Evolutionary conservation across 2,113 vertebrate species (phyloP).

Genomic region (Etia nguti): DNA sequence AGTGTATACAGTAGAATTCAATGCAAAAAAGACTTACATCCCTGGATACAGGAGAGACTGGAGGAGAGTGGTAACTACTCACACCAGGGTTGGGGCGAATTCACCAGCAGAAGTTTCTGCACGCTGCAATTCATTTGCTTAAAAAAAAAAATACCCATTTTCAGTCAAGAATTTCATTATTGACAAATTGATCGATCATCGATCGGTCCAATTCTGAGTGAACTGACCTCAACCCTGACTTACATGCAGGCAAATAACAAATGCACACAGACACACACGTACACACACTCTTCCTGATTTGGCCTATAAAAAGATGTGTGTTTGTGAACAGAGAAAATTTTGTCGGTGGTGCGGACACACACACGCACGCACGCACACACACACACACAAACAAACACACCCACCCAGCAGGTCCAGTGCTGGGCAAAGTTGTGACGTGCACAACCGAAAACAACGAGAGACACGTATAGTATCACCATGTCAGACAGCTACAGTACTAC

Average conservation of each 20-base stretch:
- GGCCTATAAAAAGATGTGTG: conserved; percentile 68
- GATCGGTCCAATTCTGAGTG: conserved; percentile 33
- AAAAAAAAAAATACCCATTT: not conserved
- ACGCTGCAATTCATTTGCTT: conserved; percentile 3
- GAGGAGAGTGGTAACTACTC: conserved; percentile 72
- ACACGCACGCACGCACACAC: fast-evolving
- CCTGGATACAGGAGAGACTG: conserved; percentile 68
- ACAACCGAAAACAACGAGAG: conserved; percentile 51
- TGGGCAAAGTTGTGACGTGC: conserved; percentile 44
- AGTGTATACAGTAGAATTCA: conserved; percentile 74
- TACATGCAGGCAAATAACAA: conserved; percentile 63
- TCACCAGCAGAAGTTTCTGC: conserved; percentile 31
- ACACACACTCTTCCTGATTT: conserved; percentile 69
- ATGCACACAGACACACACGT: conserved; percentile 15
- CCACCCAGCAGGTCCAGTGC: conserved; percentile 60
- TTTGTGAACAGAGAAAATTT: conserved; percentile 56
- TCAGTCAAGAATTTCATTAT: conserved; percentile 33
- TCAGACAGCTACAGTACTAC: conserved; percentile 68
- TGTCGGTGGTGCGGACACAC: conserved; percentile 29
- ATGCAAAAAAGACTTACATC: conserved; percentile 58
- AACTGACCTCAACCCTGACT: conserved; percentile 68
- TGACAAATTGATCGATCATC: not conserved
- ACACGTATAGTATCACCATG: conserved; percentile 55
- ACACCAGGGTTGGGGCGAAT: conserved; percentile 54
- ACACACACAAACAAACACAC: not conserved